These are phyloP conservation scores for Sarcophilus harrisii DNA, from an alignment of 2,797 vertebrate genomes.

Conservation along the genomic window DNA sequence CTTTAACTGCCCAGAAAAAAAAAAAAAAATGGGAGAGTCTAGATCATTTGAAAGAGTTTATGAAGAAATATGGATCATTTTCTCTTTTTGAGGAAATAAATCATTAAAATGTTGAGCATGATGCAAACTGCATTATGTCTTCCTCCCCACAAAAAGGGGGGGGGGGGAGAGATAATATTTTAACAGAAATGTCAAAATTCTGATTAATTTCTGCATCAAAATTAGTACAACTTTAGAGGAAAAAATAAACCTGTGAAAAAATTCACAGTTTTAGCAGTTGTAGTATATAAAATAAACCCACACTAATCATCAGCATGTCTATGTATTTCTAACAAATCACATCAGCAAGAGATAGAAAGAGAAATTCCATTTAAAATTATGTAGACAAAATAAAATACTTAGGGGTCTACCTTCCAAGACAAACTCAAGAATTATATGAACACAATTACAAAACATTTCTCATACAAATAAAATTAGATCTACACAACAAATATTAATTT, in stretches of 20 bases:
- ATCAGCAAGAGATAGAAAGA: too few species aligned
- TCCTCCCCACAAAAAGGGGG: too few species aligned
- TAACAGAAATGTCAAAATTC: background rate
- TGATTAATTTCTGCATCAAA: background rate
- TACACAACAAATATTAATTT: too few species aligned
- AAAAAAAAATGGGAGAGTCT: background rate
- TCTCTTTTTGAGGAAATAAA: background rate
- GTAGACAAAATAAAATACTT: background rate
- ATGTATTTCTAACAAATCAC: too few species aligned
- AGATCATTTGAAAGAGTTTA: background rate
- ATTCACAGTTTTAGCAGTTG: too few species aligned
- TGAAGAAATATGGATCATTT: background rate
- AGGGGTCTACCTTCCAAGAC: too few species aligned
- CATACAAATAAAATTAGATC: too few species aligned
- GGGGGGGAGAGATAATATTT: accelerated
- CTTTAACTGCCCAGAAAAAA: background rate
- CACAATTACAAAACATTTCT: too few species aligned
- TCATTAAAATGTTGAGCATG: background rate
- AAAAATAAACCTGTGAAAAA: background rate
- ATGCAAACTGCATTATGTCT: background rate
- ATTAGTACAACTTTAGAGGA: background rate
- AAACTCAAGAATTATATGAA: too few species aligned
- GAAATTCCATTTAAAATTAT: background rate
- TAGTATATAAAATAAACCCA: too few species aligned
- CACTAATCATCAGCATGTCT: too few species aligned